Evolutionary conservation across 2,797 vertebrate genomes (phyloP).

Genomic region (Naso thynnoides): DNA sequence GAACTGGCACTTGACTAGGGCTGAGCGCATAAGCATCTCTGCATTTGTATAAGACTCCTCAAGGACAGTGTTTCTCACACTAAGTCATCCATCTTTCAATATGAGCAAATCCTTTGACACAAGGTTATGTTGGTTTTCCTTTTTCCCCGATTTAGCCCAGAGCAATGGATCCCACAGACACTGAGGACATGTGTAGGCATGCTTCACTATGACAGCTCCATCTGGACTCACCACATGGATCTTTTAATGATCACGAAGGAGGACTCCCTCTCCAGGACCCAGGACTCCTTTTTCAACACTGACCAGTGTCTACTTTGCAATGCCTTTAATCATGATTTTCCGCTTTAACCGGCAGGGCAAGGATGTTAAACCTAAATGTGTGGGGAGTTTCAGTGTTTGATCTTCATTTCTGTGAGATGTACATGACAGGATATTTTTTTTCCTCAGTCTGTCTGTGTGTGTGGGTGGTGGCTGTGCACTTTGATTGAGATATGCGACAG

Average conservation of each 20-base stretch:
- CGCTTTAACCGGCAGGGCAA: constrained; percentile 19
- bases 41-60: constrained; percentile 44
- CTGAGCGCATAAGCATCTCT: constrained; percentile 26
- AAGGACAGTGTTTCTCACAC: constrained; percentile 43
- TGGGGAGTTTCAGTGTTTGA: constrained; percentile 49
- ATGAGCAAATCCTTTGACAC: constrained; percentile 61
- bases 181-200: constrained; percentile 59
- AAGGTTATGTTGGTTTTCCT: constrained; percentile 66
- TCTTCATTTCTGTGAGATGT: constrained; percentile 64
- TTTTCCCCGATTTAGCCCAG: constrained; percentile 48
- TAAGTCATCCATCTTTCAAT: constrained; percentile 60
- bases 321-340: constrained; percentile 47
- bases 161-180: constrained; percentile 66
- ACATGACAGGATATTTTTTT: constrained; percentile 35
- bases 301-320: constrained; percentile 54
- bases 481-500: constrained; percentile 80
- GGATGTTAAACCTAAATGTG: constrained; percentile 49
- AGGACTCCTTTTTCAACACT: constrained; percentile 42
- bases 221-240: constrained; percentile 70
- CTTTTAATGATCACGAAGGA: constrained; percentile 71
- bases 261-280: constrained; percentile 68
- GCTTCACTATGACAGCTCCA: constrained; percentile 76
- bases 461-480: constrained; percentile 35
- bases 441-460: constrained; percentile 19
- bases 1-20: constrained; percentile 11